phyloP scores from a whole-genome alignment of 2,797 vertebrate species.

The Rhabdomys pumilio region DNA sequence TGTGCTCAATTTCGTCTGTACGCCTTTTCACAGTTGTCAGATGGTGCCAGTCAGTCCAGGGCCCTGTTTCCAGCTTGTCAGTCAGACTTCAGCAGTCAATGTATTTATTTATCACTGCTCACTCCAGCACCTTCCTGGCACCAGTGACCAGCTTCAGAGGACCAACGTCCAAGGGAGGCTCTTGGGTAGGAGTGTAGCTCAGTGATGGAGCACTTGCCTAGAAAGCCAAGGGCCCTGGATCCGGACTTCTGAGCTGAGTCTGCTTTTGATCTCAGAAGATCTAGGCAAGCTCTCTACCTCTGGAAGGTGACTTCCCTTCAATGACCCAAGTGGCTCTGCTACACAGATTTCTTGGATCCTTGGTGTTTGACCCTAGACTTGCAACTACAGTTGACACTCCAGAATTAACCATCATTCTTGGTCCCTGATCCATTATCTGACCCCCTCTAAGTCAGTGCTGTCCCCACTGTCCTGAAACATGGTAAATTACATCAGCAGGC shows the following conservation, averaged over 20 bases:
- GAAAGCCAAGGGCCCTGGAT: background rate
- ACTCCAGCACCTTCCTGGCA: background rate
- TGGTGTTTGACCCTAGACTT: background rate
- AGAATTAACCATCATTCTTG: background rate
- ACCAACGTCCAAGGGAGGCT: background rate
- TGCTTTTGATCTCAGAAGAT: background rate
- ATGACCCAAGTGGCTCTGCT: slow-evolving; percentile 15
- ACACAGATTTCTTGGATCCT: background rate
- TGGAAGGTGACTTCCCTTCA: background rate
- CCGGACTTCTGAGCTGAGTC: background rate
- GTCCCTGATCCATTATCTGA: background rate
- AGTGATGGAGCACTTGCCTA: background rate
- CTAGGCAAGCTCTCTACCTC: background rate
- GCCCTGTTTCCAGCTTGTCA: slow-evolving; percentile 66
- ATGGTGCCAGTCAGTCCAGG: slow-evolving; percentile 67
- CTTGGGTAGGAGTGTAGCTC: background rate
- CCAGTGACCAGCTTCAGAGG: background rate
- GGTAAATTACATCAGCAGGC: background rate
- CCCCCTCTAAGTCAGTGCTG: background rate
- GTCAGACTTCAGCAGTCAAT: slow-evolving; percentile 13
- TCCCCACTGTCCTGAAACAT: background rate
- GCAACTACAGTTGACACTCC: background rate
- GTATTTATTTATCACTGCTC: background rate
- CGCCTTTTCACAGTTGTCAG: slow-evolving; percentile 57
- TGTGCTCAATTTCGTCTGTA: slow-evolving; percentile 63